A percentile compares a stretch with the other conserved stretches of the same genome.
phyloP scores from a whole-genome alignment of 2,797 vertebrate genomes.

The Coregonus sp. region DNA sequence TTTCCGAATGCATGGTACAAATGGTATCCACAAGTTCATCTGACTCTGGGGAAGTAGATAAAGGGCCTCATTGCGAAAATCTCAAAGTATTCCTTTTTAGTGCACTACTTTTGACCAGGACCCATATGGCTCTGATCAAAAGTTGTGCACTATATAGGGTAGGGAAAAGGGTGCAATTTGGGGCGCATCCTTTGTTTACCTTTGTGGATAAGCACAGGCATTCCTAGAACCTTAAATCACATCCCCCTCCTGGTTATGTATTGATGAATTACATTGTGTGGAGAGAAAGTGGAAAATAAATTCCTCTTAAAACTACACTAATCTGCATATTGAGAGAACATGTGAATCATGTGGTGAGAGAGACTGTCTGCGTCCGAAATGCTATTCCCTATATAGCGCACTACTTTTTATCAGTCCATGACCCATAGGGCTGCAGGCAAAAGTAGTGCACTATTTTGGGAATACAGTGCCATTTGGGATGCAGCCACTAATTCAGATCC shows the following conservation, averaged over 20 bases:
- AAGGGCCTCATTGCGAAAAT: no score
- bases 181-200: conserved; percentile 29
- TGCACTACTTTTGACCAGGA: no score
- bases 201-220: conserved; percentile 43
- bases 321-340: conserved; percentile 66
- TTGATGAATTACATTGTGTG: conserved; percentile 47
- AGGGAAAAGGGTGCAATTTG: neutral
- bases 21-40: no score
- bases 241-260: conserved; percentile 39
- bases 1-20: no score
- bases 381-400: neutral
- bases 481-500: conserved; percentile 35
- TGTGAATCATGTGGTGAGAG: conserved; percentile 61
- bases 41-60: no score
- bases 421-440: conserved; percentile 29
- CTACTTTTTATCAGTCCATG: neutral
- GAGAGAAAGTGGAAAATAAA: conserved; percentile 27
- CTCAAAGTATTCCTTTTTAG: no score
- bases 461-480: neutral
- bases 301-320: conserved; percentile 42
- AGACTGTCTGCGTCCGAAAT: conserved; percentile 22
- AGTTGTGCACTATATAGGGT: neutral
- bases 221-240: conserved; percentile 44
- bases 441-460: conserved; percentile 10
- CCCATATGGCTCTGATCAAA: no score